Evolutionary conservation across 2,797 vertebrate genomes (phyloP).

Genomic region (Ptychadena robeensis): DNA sequence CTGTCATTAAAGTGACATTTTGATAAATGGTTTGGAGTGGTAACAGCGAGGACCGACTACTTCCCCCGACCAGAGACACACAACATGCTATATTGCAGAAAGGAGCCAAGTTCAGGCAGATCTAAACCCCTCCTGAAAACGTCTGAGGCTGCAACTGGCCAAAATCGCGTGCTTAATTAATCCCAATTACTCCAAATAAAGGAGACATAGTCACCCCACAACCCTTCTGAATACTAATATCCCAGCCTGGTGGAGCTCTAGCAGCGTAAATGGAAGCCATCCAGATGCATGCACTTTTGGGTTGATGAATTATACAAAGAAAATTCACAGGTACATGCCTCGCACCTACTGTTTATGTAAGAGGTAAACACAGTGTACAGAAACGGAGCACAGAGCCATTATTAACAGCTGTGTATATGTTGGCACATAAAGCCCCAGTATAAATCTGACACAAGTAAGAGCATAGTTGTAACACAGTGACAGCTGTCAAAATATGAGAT

Average conservation of each 20-base stretch:
- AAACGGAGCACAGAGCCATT: not conserved
- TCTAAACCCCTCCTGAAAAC: constrained; percentile 45
- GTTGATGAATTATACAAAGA: constrained; percentile 1
- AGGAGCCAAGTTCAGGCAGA: constrained; percentile 72
- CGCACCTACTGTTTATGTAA: constrained; percentile 1
- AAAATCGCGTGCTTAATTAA: constrained; percentile 57
- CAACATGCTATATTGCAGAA: constrained; percentile 89
- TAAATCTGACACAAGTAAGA: not conserved
- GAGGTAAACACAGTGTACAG: not conserved
- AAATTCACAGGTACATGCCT: not conserved
- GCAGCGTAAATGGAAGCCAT: not conserved
- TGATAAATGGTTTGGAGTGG: constrained; percentile 99
- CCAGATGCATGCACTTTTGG: not conserved
- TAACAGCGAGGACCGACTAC: constrained; percentile 88
- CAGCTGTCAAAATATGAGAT: not conserved
- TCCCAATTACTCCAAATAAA: constrained; percentile 61
- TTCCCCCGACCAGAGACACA: constrained; percentile 93
- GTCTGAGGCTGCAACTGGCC: constrained; percentile 37
- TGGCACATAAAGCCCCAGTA: not conserved
- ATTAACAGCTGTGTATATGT: constrained; percentile 2
- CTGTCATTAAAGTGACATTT: constrained; percentile 99
- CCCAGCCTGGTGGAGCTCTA: not conserved
- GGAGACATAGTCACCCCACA: constrained; percentile 37
- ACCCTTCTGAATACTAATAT: constrained; percentile 40
- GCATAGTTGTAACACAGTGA: not conserved